These are phyloP conservation scores for Archaeoteleia sp. DNA, from an alignment of 2,888 invertebrate species.

Conservation along the genomic window DNA sequence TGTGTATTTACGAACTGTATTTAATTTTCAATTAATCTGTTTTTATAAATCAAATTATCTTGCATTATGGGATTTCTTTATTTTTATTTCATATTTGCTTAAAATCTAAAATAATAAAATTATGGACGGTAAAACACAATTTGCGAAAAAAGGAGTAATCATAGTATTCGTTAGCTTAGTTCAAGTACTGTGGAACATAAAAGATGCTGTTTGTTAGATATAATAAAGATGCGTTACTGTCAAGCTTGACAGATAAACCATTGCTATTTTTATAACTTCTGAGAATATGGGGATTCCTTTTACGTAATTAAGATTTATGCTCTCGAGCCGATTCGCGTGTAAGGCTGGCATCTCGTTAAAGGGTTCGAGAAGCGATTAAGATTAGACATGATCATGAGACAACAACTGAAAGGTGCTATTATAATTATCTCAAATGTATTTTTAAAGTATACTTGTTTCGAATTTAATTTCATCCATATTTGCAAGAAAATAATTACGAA, in stretches of 20 bases:
- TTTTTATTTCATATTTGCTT: too few species aligned
- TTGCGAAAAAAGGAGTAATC: too few species aligned
- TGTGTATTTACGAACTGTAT: too few species aligned
- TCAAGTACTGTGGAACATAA: slow-evolving; percentile 24
- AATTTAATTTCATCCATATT: too few species aligned
- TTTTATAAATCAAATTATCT: too few species aligned
- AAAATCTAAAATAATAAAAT: too few species aligned
- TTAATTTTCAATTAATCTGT: too few species aligned
- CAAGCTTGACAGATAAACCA: slow-evolving; percentile 46
- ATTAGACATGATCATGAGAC: slow-evolving; percentile 13
- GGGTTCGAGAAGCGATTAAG: slow-evolving; percentile 27
- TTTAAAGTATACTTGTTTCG: too few species aligned
- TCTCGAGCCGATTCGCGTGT: slow-evolving; percentile 1
- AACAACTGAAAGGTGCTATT: slow-evolving; percentile 3
- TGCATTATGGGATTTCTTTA: too few species aligned
- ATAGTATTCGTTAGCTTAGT: slow-evolving; percentile 17
- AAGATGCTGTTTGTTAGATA: slow-evolving; percentile 45
- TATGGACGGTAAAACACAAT: too few species aligned
- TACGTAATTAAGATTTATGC: slow-evolving; percentile 50
- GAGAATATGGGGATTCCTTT: slow-evolving; percentile 30
- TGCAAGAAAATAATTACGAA: too few species aligned
- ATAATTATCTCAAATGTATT: not conserved
- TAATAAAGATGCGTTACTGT: slow-evolving; percentile 49
- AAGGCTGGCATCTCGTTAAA: slow-evolving; percentile 15
- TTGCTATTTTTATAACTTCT: slow-evolving; percentile 40